Base-by-base conservation (phyloP, 1,140 invertebrate genomes). In the Drosophila leontia region DNA sequence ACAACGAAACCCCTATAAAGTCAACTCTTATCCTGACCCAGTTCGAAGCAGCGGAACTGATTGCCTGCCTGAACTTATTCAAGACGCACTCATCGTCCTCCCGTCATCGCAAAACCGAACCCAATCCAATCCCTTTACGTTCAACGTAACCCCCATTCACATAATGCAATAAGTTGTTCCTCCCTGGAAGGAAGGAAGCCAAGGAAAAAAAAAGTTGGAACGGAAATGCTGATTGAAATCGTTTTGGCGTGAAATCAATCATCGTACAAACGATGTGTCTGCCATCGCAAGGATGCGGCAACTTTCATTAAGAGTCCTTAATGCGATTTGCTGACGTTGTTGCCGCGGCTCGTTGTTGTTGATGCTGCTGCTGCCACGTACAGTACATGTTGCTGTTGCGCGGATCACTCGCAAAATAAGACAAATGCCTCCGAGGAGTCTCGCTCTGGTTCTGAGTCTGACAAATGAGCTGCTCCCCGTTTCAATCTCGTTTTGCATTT, bases 211-310 rank as follows among this genome's bases (percentile, higher is more conserved):
- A 62, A 75, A 61, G 42, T 77, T 59, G 75, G 63, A 88, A 77
- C 81, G 86, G 82, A 91, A 91, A 91, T 91, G 76, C 82, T 91
- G 90, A 91, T 91, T 91, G 90, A 91, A 91, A 91, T 90, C 90
- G 80, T 77, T 91, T 91, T 78, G 82, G 90, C 90, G 90, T 91
- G 90, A 91, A 91, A 91, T 91, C 90, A 91, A 91, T 91, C 90
- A 91, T 91, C 82, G 84, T 65, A 78, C 78, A 87, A 75, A 51
- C 72, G 51, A 78, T 74, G 65, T 75, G 80, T 83, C 71, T 75
- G 78, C 81, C 71, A 81, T 86, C 68, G 72, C 68, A 82, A 87
- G 87, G 82, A 82, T 90, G 82, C 80, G 69, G 77, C 67, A 91
- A 81, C 75, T 91, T 91, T 91, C 82, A 91, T 91, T 91, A 91